A percentile compares a stretch with the other conserved stretches of the same genome.
These are phyloP conservation scores for Drosophila nannoptera DNA, from an alignment of 1,140 invertebrate species.

Conservation along the genomic window DNA sequence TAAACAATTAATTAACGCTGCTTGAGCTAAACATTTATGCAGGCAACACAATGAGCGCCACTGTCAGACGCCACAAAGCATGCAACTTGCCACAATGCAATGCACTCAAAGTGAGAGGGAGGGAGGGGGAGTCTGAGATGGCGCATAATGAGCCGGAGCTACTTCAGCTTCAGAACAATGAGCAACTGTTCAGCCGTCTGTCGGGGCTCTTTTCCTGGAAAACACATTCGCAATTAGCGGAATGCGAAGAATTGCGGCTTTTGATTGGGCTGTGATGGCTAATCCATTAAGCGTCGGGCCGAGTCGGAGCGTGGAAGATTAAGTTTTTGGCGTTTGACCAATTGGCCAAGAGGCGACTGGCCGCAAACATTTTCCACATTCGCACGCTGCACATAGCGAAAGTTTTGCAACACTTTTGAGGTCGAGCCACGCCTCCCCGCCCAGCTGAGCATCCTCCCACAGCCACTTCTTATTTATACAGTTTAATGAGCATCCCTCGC, in stretches of 20 bases:
- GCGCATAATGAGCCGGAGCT: slow-evolving; percentile 37
- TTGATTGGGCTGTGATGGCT: slow-evolving; percentile 24
- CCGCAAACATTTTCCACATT: slow-evolving; percentile 50
- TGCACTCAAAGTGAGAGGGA: slow-evolving; percentile 10
- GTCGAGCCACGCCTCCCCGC: background rate
- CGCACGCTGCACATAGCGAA: slow-evolving; percentile 24
- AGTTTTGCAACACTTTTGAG: slow-evolving; percentile 34
- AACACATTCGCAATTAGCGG: slow-evolving; percentile 55
- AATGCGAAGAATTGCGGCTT: slow-evolving; percentile 24
- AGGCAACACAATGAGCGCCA: slow-evolving; percentile 42
- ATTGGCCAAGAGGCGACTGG: slow-evolving; percentile 18
- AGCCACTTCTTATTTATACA: background rate
- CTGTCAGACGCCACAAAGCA: slow-evolving; percentile 35
- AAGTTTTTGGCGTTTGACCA: slow-evolving; percentile 28
- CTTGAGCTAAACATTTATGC: slow-evolving; percentile 47
- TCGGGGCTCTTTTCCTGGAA: slow-evolving; percentile 32
- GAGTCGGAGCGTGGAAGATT: slow-evolving; percentile 1
- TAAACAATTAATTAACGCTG: slow-evolving; percentile 71
- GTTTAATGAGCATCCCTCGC: slow-evolving; percentile 36
- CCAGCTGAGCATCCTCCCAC: background rate
- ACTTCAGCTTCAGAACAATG: slow-evolving; percentile 44
- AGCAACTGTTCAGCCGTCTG: slow-evolving; percentile 38
- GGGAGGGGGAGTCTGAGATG: background rate
- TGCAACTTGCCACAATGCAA: slow-evolving; percentile 34
- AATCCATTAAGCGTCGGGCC: slow-evolving; percentile 5